Evolutionary conservation across 2,113 vertebrate species (phyloP), one percentile per base, ranked within the genome.

Genomic region (Vulpes vulpes): DNA sequence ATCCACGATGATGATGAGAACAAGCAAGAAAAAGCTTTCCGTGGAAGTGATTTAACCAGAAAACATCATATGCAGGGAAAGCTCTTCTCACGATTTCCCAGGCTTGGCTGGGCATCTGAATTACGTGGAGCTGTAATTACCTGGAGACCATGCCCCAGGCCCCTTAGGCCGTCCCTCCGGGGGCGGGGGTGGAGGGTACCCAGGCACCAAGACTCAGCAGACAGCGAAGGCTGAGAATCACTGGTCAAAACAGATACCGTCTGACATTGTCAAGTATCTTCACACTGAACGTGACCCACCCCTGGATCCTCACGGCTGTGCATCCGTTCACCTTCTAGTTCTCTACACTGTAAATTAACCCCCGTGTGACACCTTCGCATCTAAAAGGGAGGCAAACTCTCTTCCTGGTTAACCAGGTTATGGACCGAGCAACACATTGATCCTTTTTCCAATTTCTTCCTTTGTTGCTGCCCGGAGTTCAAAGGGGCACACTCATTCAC

Each of bases 301-400:
- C 4, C 23, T 6, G 2, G 6, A 3, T 23, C 22, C 5, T 11
- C 17, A 30, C 2, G 55, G 30, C 15, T 9, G 10, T 2, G 4
- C 10, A 1, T 6, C 5, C 5, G 1, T 8, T 23, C 25, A 30
- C 25, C 43, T 51, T 23, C 65, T 25, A 5, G 8, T 8, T 71
- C 49, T 55, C 65, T 0, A 19, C 7, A 0, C 0, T 0, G 12
- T 14, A 4, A n/a, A 1, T 38, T 9, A 38, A 3, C 49, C 82
- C 11, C 3, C 10, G 8, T 30, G 35, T 20, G 78, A 69, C 23
- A 2, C 11, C 7, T 49, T 71, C 67, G 32, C 11, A 0, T 5
- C 35, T 10, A 23, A 73, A 90, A 57, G 17, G 20, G 5, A 82
- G 43, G 65, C n/a, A 1, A 23, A 11, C 65, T 89, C 23, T 32